Percentiles rank a stretch among this genome's conserved stretches.
Conservation (phyloP, 92 coral and sea anemone species). For the Zoanthus gigantus region DNA sequence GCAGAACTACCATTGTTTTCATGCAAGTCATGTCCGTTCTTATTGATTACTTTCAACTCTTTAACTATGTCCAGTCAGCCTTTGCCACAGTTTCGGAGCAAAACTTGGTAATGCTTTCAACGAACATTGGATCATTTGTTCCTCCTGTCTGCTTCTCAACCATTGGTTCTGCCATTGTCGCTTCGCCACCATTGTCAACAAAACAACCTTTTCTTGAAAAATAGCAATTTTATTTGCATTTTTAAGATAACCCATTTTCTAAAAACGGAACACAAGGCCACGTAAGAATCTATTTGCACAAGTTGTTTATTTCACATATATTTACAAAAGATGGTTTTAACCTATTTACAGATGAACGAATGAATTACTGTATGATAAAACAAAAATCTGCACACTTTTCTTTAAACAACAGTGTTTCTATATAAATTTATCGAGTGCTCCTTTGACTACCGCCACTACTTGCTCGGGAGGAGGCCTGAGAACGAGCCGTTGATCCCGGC, state of each 20-base stretch:
- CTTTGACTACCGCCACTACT: slow-evolving; percentile 86
- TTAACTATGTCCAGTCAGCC: no score
- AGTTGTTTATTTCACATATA: neutral
- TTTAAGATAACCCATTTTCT: neutral
- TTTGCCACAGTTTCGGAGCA: no score
- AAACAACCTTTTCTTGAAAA: no score
- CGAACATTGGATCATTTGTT: no score
- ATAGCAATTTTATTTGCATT: no score
- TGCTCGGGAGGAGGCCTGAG: slow-evolving; percentile 86
- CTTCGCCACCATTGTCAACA: no score
- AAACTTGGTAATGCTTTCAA: no score
- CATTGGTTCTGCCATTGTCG: no score
- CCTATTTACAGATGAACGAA: slow-evolving; percentile 5
- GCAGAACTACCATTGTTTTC: no score
- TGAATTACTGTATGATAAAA: neutral
- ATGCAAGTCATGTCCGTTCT: no score
- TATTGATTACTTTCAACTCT: no score
- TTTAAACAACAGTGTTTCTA: neutral
- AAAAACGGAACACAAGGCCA: neutral
- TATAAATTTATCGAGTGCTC: slow-evolving; percentile 23
- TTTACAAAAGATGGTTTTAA: neutral
- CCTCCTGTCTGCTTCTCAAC: no score
- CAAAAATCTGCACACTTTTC: neutral
- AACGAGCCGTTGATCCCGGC: slow-evolving; percentile 84
- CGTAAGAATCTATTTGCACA: neutral